Conservation (phyloP, 1,140 invertebrate genomes). For the Drosophila nigromelanica region DNA sequence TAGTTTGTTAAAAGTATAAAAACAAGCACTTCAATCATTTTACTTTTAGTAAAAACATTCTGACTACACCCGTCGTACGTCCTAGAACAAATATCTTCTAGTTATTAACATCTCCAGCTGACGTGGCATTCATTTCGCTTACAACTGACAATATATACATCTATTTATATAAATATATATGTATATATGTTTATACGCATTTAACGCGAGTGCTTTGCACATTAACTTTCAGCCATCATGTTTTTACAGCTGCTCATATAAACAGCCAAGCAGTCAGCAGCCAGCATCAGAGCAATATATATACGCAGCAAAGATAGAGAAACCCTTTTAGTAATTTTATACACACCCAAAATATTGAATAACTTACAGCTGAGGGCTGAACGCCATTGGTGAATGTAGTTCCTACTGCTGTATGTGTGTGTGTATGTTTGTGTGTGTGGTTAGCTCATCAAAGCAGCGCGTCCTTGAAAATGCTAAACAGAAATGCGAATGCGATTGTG, state of each 20-base stretch:
- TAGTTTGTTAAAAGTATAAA: background rate
- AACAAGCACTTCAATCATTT: background rate
- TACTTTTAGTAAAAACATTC: background rate
- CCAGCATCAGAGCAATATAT: constrained; percentile 8
- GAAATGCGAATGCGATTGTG: constrained; percentile 27
- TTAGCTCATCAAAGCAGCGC: constrained; percentile 39
- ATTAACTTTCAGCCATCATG: constrained; percentile 36
- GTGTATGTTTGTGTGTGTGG: background rate
- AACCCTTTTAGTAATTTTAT: constrained; percentile 63
- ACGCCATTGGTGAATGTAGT: constrained; percentile 16
- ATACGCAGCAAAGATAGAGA: constrained; percentile 8
- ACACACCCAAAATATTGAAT: constrained; percentile 58
- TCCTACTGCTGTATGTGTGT: background rate
- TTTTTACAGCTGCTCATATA: constrained; percentile 46
- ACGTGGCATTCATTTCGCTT: constrained; percentile 1
- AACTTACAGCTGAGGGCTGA: constrained; percentile 38
- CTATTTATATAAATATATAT: background rate
- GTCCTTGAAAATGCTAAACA: constrained; percentile 57
- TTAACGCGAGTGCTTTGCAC: constrained; percentile 29
- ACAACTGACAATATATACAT: background rate
- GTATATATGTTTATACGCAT: constrained; percentile 8
- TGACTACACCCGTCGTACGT: no score
- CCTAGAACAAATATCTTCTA: background rate
- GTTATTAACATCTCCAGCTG: constrained; percentile 14
- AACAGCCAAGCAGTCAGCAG: constrained; percentile 1